Evolutionary conservation across 2,797 vertebrate genomes (phyloP), one percentile per base, ranked within the genome.

Genomic region (Melanotaenia nigrans): DNA sequence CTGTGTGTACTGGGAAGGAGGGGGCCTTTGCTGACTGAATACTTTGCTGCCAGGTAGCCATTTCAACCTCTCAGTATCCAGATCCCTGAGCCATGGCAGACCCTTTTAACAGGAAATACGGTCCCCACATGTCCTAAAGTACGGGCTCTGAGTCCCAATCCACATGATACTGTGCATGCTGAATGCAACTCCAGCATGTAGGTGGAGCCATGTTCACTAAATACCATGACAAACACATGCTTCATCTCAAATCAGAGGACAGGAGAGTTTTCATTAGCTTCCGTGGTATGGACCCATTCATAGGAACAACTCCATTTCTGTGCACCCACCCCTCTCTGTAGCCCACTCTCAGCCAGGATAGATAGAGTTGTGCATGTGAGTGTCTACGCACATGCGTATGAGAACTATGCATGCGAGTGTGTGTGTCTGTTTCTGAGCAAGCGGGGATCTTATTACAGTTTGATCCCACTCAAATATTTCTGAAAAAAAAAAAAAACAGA

Each of bases 401-500:
- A 83, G 75, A 82, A 69, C 83, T 78, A 69, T 68, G 28, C 22
- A 2, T 25, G 81, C 79, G 78, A 68, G 35, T 51, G 66, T 62
- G 71, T 85, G 89, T 82, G 89, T 90, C 88, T 77, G 87, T 90
- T 93, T 93, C 87, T 82, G 85, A 80, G 89, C 14, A 57, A 91
- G 92, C 92, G 91, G 91, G 92, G 94, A 94, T 95, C 94, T 93
- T 91, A 94, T 95, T 95, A 94, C 94, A 91, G 89, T 94, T 94
- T 94, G 93, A 95, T 94, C 94, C 95, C 92, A 93, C 94, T 95
- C 93, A 95, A 94, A 95, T 94, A 94, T 94, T 95, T 95, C 92
- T 92, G 86, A 93, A 94, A 94, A 92, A 94, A 95, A 94, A 32
- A 32, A 32, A 33, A 33, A 33, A 33, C 92, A 93, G 92, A 91